phyloP scores from a whole-genome alignment of 2,113 vertebrate genomes.

The Ophiodon elongatus region DNA sequence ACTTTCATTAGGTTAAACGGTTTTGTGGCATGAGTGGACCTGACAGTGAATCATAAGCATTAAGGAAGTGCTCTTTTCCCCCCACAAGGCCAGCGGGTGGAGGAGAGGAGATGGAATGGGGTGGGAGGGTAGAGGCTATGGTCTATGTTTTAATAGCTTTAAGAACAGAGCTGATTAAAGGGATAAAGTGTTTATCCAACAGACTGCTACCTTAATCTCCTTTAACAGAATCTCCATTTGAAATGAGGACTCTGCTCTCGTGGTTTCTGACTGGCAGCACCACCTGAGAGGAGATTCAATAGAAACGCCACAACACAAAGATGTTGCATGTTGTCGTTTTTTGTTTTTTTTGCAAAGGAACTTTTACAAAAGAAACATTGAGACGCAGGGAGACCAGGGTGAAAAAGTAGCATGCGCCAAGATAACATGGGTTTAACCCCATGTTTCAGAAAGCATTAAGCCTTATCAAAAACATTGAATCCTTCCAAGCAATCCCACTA shows the following conservation, averaged over 20 bases:
- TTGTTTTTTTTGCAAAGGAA: neutral
- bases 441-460: slow-evolving; percentile 9
- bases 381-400: neutral
- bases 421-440: neutral
- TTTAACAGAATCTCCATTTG: slow-evolving; percentile 38
- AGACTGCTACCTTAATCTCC: slow-evolving; percentile 64
- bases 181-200: slow-evolving; percentile 69
- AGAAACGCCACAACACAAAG: slow-evolving; percentile 3
- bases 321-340: neutral
- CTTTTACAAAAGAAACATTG: neutral
- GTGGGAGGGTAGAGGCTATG: slow-evolving; percentile 12
- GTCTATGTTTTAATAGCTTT: slow-evolving; percentile 69
- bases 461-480: slow-evolving; percentile 31
- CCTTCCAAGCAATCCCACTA: slow-evolving; percentile 12
- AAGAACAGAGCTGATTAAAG: slow-evolving; percentile 73
- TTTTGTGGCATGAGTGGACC: slow-evolving; percentile 45
- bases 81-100: slow-evolving; percentile 14
- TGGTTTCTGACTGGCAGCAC: slow-evolving; percentile 1
- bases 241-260: slow-evolving; percentile 28
- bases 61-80: slow-evolving; percentile 16
- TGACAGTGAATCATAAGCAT: slow-evolving; percentile 58
- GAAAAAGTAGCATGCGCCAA: neutral
- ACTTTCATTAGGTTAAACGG: slow-evolving; percentile 58
- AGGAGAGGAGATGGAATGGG: slow-evolving; percentile 29
- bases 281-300: neutral